phyloP scores from a whole-genome alignment of 2,888 invertebrate species.

The Cataglyphis rosenhaueri region DNA sequence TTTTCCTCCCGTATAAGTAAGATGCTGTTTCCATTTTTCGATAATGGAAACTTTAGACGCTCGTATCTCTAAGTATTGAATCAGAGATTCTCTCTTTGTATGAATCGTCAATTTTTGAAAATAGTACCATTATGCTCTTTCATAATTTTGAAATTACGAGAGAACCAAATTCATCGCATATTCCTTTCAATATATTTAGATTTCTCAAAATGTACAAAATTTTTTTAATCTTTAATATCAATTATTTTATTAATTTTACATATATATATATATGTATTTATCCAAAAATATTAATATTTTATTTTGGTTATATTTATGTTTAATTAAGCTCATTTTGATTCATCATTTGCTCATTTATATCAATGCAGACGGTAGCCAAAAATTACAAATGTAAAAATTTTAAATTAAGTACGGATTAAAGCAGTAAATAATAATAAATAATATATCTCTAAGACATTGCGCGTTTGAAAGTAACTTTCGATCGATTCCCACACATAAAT shows the following conservation, averaged over 20 bases:
- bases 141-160: background rate
- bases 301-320: background rate
- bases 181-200: background rate
- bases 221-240: background rate
- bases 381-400: no score
- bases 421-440: no score
- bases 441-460: background rate
- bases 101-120: background rate
- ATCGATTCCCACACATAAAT: conserved; percentile 40
- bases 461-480: conserved; percentile 38
- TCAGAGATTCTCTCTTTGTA: background rate
- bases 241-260: background rate
- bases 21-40: background rate
- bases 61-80: background rate
- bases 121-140: background rate
- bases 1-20: background rate
- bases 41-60: conserved; percentile 14
- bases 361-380: no score
- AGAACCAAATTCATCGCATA: background rate
- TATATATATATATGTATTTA: background rate
- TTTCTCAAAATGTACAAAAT: background rate
- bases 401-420: no score
- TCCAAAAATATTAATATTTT: background rate
- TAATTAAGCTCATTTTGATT: no score
- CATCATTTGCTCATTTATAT: no score